These are phyloP conservation scores for Chondrosia reniformis DNA, from an alignment of 37 sponge, comb jelly and placozoan genomes.

Conservation along the genomic window DNA sequence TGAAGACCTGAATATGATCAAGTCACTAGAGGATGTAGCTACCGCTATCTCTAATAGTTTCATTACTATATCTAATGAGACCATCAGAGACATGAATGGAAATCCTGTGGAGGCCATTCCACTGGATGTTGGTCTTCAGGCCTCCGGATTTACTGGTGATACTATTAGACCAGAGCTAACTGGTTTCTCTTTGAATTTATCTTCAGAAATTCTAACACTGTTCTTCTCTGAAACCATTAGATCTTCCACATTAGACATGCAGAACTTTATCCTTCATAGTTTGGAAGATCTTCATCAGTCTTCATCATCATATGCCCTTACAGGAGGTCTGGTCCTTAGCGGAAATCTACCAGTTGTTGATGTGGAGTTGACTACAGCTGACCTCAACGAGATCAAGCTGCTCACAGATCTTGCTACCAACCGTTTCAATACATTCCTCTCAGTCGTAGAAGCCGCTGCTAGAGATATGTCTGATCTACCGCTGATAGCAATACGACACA, in stretches of 20 bases:
- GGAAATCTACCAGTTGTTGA: constrained; percentile 46
- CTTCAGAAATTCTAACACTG: constrained; percentile 68
- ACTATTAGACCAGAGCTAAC: constrained; percentile 44
- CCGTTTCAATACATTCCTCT: constrained; percentile 43
- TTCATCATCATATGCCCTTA: constrained; percentile 21
- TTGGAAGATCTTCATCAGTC: neutral
- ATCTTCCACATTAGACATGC: constrained; percentile 33
- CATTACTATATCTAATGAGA: constrained; percentile 33
- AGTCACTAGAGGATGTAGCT: constrained; percentile 56
- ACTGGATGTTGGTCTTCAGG: constrained; percentile 22
- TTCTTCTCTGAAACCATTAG: constrained; percentile 82
- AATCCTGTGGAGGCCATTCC: constrained; percentile 44
- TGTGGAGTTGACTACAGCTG: constrained; percentile 44
- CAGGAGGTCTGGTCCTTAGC: constrained; percentile 44
- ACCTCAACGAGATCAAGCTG: constrained; percentile 66
- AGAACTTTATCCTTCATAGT: constrained; percentile 42
- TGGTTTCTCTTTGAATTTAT: constrained; percentile 65
- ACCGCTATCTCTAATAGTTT: constrained; percentile 63
- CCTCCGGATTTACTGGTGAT: constrained; percentile 48
- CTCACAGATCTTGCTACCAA: constrained; percentile 43
- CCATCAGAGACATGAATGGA: constrained; percentile 78
- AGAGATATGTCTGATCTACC: constrained; percentile 73
- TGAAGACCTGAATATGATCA: constrained; percentile 81
- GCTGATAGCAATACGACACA: constrained; percentile 15
- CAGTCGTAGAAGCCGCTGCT: constrained; percentile 43